A percentile compares a stretch with the other conserved stretches of the same genome.
Evolutionary conservation across 2,797 vertebrate species (phyloP).

Genomic region (Smutsia temminckii): DNA sequence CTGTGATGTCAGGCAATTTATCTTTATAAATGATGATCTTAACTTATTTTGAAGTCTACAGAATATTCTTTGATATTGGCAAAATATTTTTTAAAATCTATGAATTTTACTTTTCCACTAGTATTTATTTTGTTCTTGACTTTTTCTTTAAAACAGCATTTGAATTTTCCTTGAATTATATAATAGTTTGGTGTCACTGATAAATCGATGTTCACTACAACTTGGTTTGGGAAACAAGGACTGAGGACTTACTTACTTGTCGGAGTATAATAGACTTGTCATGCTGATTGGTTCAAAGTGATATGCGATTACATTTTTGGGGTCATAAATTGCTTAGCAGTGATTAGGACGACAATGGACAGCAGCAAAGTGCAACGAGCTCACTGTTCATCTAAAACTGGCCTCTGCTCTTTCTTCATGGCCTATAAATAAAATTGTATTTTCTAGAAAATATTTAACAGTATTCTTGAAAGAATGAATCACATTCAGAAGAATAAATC

Average conservation of each 20-base stretch:
- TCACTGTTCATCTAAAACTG: not conserved
- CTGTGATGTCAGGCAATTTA: not conserved
- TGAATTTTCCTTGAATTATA: constrained; percentile 35
- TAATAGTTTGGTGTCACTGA: constrained; percentile 44
- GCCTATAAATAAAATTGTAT: not conserved
- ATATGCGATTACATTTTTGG: constrained; percentile 68
- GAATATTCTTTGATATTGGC: not conserved
- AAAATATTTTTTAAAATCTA: not conserved
- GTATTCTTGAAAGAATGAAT: not conserved
- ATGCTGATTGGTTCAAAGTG: constrained; percentile 67
- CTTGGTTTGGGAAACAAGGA: constrained; percentile 52
- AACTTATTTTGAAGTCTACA: not conserved
- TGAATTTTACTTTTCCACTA: constrained; percentile 2
- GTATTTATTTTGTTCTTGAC: not conserved
- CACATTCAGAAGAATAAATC: not conserved
- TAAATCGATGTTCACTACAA: constrained; percentile 43
- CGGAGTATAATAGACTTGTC: constrained; percentile 63
- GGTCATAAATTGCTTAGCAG: constrained; percentile 45
- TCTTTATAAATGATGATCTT: not conserved
- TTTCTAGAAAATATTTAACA: not conserved
- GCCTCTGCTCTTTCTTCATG: constrained; percentile 11
- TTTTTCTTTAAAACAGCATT: constrained; percentile 23
- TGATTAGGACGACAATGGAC: constrained; percentile 40
- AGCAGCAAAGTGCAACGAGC: constrained; percentile 1
- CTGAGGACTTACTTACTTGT: constrained; percentile 69